phyloP scores from a whole-genome alignment of 2,113 vertebrate species.

The Salvelinus sp. region DNA sequence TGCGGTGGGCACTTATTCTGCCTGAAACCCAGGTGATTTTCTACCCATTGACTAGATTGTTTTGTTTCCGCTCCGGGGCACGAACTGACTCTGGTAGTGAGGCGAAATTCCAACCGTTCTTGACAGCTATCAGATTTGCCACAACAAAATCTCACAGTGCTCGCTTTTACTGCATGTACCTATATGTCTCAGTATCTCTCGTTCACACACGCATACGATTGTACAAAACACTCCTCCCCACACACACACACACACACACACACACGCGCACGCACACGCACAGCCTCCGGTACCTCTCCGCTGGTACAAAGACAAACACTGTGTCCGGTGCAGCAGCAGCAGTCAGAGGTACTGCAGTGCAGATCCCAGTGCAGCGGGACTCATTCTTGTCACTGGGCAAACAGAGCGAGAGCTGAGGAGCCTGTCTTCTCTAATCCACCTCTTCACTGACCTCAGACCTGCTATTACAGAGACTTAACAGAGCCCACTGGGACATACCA shows the following conservation, averaged over 20 bases:
- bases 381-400: constrained; percentile 57
- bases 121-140: constrained; percentile 48
- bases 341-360: constrained; percentile 61
- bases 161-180: constrained; percentile 6
- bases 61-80: constrained; percentile 34
- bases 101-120: constrained; percentile 46
- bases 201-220: background rate
- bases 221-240: constrained; percentile 6
- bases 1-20: constrained; percentile 19
- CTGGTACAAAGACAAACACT: constrained; percentile 36
- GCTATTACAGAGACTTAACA: background rate
- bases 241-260: constrained; percentile 19
- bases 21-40: constrained; percentile 48
- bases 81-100: constrained; percentile 23
- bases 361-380: constrained; percentile 59
- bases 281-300: constrained; percentile 28
- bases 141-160: constrained; percentile 31
- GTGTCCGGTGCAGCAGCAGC: background rate
- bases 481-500: constrained; percentile 25
- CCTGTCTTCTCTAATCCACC: constrained; percentile 53
- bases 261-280: background rate
- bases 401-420: constrained; percentile 41
- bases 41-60: constrained; percentile 46
- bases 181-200: background rate
- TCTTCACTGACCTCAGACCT: constrained; percentile 55